Percentiles rank a stretch among this genome's conserved stretches.
Evolutionary conservation across 2,888 invertebrate genomes (phyloP).

Genomic region (Saturnia pavonia): DNA sequence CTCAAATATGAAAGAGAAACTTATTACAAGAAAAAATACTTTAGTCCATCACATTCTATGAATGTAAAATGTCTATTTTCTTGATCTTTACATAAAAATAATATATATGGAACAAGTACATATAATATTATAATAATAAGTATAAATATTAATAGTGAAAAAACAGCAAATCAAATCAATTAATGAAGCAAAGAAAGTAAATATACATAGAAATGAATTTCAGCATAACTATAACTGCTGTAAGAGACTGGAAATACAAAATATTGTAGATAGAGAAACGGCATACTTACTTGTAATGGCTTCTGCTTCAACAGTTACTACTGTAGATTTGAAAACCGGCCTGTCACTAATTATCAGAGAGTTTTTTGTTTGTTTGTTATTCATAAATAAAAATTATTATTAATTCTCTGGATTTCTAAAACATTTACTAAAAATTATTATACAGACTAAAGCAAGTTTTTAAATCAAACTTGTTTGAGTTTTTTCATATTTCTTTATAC

Average conservation of each 20-base stretch:
- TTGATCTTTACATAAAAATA: neutral
- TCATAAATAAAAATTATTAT: too few species aligned
- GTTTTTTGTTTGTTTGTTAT: too few species aligned
- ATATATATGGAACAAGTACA: neutral
- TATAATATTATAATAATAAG: too few species aligned
- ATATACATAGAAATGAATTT: neutral
- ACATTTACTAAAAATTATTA: too few species aligned
- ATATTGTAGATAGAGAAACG: neutral
- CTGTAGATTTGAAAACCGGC: too few species aligned
- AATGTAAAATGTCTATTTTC: neutral
- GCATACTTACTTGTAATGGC: neutral
- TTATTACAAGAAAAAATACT: neutral
- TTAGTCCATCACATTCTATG: neutral
- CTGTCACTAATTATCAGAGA: too few species aligned
- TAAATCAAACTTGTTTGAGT: too few species aligned
- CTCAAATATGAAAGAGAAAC: conserved; percentile 44
- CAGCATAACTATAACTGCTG: neutral
- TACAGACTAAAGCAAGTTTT: too few species aligned
- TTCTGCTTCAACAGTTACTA: too few species aligned
- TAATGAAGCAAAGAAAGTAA: neutral
- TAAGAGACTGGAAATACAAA: neutral
- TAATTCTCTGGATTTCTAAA: too few species aligned
- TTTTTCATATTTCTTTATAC: too few species aligned
- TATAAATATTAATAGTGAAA: neutral
- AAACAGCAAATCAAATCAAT: neutral